A percentile compares a stretch with the other conserved stretches of the same genome.
These are phyloP conservation scores for Lasiurus cinereus DNA, from an alignment of 2,113 vertebrate genomes.

Conservation along the genomic window DNA sequence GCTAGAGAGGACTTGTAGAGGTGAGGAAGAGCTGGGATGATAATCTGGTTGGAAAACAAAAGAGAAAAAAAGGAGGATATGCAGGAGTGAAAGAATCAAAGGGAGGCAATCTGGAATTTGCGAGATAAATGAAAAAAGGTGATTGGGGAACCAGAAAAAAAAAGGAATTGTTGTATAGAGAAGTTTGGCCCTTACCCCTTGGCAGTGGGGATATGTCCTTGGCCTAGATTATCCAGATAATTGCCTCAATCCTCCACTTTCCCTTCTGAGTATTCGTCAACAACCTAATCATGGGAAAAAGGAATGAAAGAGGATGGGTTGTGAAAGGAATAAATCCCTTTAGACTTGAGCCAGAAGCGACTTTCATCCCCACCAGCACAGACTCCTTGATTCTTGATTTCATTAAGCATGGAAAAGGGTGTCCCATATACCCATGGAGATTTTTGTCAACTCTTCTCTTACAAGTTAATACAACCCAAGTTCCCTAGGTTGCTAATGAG, in stretches of 20 bases:
- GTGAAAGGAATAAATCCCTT: conserved; percentile 78
- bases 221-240: conserved; percentile 74
- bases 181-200: background rate
- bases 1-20: background rate
- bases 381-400: conserved; percentile 60
- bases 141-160: background rate
- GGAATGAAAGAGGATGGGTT: conserved; percentile 60
- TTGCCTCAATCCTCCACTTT: conserved; percentile 59
- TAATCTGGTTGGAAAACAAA: background rate
- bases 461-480: conserved; percentile 78
- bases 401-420: conserved; percentile 77
- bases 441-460: conserved; percentile 74
- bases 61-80: background rate
- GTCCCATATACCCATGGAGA: conserved; percentile 75
- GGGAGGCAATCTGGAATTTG: background rate
- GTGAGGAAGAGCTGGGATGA: background rate
- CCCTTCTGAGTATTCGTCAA: conserved; percentile 77
- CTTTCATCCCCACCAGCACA: conserved; percentile 49
- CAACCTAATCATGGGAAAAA: conserved; percentile 67
- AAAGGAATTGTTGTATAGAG: background rate
- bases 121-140: background rate
- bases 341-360: conserved; percentile 72
- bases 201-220: background rate
- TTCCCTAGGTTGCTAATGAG: conserved; percentile 80
- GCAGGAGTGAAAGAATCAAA: background rate